Conservation (phyloP, 2,888 invertebrate species). For the Cantharis rufa region DNA sequence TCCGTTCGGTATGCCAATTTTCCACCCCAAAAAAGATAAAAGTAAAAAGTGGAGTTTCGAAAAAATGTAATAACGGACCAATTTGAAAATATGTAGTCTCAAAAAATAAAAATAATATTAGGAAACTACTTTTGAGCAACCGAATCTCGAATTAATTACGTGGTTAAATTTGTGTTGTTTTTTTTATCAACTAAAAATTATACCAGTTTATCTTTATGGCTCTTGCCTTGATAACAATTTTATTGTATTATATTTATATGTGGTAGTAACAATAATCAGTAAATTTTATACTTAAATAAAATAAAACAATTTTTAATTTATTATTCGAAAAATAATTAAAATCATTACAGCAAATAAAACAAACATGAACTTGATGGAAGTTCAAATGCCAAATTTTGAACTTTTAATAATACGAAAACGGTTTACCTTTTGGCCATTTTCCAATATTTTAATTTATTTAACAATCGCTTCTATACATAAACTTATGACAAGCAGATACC, state of each 20-base stretch:
- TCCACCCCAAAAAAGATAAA: background rate
- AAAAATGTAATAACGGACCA: too few relatives aligned
- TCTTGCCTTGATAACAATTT: background rate
- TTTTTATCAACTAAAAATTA: background rate
- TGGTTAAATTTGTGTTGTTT: background rate
- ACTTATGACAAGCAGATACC: background rate
- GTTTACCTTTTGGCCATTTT: constrained; percentile 6
- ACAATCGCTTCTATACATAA: background rate
- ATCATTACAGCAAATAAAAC: background rate
- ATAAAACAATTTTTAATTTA: background rate
- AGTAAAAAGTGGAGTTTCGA: background rate
- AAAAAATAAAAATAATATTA: background rate
- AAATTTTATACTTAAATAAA: background rate
- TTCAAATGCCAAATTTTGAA: constrained; percentile 15
- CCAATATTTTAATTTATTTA: constrained; percentile 11
- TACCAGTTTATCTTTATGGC: background rate
- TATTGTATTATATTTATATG: background rate
- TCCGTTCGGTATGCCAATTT: too few relatives aligned
- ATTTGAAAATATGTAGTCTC: too few relatives aligned
- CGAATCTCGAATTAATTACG: background rate
- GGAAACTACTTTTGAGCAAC: background rate
- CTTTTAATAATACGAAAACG: constrained; percentile 8
- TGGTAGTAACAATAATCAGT: background rate
- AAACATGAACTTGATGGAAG: constrained; percentile 10
- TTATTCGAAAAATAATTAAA: background rate